Conservation (phyloP, 2,888 invertebrate genomes). For the Pardosa pseudoannulata region DNA sequence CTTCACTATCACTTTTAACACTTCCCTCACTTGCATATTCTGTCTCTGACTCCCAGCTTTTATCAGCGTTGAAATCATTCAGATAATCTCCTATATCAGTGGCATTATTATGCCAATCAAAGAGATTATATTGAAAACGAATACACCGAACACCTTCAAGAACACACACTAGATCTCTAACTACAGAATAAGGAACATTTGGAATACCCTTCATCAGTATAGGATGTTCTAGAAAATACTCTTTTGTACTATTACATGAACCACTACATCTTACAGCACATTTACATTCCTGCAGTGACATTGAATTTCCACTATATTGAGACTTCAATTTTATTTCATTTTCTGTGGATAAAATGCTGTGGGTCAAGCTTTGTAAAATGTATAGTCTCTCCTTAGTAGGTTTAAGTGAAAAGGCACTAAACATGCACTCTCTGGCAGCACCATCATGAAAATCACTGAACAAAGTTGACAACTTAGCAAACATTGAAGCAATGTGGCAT, state of each 20-base stretch:
- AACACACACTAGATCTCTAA: constrained; percentile 50
- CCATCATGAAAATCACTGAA: constrained; percentile 81
- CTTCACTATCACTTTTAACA: not conserved
- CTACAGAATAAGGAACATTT: constrained; percentile 38
- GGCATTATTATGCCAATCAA: constrained; percentile 45
- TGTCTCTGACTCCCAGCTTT: constrained; percentile 22
- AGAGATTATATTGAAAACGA: constrained; percentile 57
- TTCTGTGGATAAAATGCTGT: constrained; percentile 16
- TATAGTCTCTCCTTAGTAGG: constrained; percentile 83
- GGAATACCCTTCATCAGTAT: constrained; percentile 39
- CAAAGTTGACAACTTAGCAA: constrained; percentile 82
- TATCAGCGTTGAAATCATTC: not conserved
- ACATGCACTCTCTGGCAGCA: constrained; percentile 84
- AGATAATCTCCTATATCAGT: constrained; percentile 38
- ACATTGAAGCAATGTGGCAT: constrained; percentile 81
- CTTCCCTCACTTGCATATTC: constrained; percentile 15
- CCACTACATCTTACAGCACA: constrained; percentile 32
- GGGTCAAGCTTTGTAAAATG: constrained; percentile 78
- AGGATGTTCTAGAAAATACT: constrained; percentile 39
- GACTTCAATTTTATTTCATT: not conserved
- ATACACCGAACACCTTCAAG: constrained; percentile 47
- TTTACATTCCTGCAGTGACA: constrained; percentile 1
- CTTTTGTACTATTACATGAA: not conserved
- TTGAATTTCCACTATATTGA: not conserved
- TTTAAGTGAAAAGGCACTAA: constrained; percentile 86